Evolutionary conservation across 2,888 invertebrate species (phyloP), one percentile per base, ranked within the genome.

Genomic region (Caenorhabditis imperialis): DNA sequence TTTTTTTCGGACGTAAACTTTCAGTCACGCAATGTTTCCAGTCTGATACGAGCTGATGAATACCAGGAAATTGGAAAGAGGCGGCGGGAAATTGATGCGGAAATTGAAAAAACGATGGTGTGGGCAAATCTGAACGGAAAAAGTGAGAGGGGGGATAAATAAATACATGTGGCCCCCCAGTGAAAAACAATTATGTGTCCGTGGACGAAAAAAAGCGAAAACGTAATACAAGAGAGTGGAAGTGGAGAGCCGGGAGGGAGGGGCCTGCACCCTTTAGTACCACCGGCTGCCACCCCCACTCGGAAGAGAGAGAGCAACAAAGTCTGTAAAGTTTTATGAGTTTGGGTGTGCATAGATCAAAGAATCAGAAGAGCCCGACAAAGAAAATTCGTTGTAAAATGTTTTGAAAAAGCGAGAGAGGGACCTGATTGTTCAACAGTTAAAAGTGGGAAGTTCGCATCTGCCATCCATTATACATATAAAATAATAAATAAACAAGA

Each of bases 361-460:
- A 23, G 30, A 65, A 50, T 57, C 48, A 35, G 35, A 35, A 50
- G 35, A 33, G 16, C 30, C 27, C 30, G n/a, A 45, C n/a, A 4
- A n/a, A 6, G 35, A 23, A 44, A 55, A 23, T 10, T 50, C 44
- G 50, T 50, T 44, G 50, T 35, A 57, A 38, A 47, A 7, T 45
- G 18, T 48, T 30, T 18, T 7, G 38, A 54, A 40, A 65, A 42
- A 55, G 54, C 55, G 40, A 48, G 37, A 27, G 30, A 27, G 53
- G 35, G 50, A 57, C 63, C 63, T 63, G 63, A 63, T 63, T 63
- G 42, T 54, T 63, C 54, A 55, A 63, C 63, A 63, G 54, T 45
- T 45, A 37, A 23, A 27, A 30, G 22, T 10, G 14, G 25, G 23
- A 44, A 35, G 22, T 16, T 3, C 14, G 22, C n/a, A 47, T 25